These are phyloP conservation scores for Melipona quadrifasciata DNA, from an alignment of 1,140 invertebrate genomes.

Conservation along the genomic window DNA sequence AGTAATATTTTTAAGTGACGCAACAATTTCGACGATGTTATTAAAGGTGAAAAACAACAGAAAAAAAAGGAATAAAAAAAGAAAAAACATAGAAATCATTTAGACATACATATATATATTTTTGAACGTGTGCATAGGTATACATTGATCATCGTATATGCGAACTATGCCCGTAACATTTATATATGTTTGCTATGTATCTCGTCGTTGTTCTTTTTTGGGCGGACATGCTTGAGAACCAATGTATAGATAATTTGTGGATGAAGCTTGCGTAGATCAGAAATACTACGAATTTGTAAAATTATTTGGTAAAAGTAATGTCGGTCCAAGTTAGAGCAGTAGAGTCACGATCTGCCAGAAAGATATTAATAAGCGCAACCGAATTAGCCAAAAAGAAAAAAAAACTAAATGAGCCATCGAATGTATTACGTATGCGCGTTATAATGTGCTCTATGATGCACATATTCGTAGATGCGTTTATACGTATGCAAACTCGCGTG, in stretches of 20 bases:
- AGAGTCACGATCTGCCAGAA: constrained; percentile 29
- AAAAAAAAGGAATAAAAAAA: not conserved
- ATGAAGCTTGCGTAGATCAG: not conserved
- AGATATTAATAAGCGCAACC: constrained; percentile 18
- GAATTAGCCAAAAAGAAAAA: constrained; percentile 18
- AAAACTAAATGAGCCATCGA: not conserved
- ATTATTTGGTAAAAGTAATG: constrained; percentile 23
- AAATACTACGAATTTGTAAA: not conserved
- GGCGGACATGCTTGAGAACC: constrained; percentile 8
- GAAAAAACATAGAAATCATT: not conserved
- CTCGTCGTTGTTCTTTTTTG: constrained; percentile 36
- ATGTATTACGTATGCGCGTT: not conserved
- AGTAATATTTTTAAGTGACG: constrained; percentile 36
- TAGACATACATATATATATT: constrained; percentile 33
- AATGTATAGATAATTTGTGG: not conserved
- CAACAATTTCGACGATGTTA: constrained; percentile 19
- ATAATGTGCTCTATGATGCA: constrained; percentile 15
- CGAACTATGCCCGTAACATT: not conserved
- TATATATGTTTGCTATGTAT: constrained; percentile 11
- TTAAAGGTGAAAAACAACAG: not conserved
- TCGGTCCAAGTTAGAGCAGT: constrained; percentile 15
- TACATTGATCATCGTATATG: not conserved
- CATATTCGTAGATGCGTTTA: constrained; percentile 19
- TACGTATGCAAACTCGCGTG: not conserved
- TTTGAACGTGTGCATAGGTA: constrained; percentile 36